A percentile compares a stretch with the other conserved stretches of the same genome.
Evolutionary conservation across 1,140 invertebrate species (phyloP).

Genomic region (Procambarus virginalis): DNA sequence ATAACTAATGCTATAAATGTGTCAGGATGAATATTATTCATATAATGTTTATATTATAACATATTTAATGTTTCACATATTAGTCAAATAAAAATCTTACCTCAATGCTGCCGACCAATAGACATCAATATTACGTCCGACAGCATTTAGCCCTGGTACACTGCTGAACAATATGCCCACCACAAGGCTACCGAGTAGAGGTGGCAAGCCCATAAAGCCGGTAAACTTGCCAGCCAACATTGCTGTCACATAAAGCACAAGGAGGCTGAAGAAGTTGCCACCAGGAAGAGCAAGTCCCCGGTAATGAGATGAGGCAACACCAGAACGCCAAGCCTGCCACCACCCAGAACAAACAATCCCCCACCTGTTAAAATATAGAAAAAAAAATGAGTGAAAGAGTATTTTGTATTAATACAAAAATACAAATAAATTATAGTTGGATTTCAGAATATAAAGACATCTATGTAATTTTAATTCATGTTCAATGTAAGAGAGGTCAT

Average conservation of each 20-base stretch:
- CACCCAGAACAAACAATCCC: constrained; percentile 44
- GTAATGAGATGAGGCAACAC: constrained; percentile 62
- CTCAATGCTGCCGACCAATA: constrained; percentile 73
- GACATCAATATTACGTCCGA: constrained; percentile 74
- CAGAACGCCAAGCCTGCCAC: constrained; percentile 36
- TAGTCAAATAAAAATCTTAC: constrained; percentile 61
- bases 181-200: constrained; percentile 89
- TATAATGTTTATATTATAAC: too few species aligned
- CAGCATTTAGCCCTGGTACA: constrained; percentile 74
- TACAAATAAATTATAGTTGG: too few species aligned
- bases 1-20: too few species aligned
- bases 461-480: too few species aligned
- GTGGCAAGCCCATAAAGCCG: constrained; percentile 83
- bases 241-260: constrained; percentile 62
- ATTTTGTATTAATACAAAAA: too few species aligned
- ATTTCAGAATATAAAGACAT: too few species aligned
- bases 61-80: too few species aligned
- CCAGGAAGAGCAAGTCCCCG: constrained; percentile 59
- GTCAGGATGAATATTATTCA: too few species aligned
- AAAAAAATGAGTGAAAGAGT: too few species aligned
- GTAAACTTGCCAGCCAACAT: constrained; percentile 80
- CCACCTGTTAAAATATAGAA: constrained; percentile 48
- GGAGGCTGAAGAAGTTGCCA: constrained; percentile 65
- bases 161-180: constrained; percentile 88
- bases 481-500: too few species aligned